Evolutionary conservation across 2,888 invertebrate genomes (phyloP).

Genomic region (Sinotaia quadrata): DNA sequence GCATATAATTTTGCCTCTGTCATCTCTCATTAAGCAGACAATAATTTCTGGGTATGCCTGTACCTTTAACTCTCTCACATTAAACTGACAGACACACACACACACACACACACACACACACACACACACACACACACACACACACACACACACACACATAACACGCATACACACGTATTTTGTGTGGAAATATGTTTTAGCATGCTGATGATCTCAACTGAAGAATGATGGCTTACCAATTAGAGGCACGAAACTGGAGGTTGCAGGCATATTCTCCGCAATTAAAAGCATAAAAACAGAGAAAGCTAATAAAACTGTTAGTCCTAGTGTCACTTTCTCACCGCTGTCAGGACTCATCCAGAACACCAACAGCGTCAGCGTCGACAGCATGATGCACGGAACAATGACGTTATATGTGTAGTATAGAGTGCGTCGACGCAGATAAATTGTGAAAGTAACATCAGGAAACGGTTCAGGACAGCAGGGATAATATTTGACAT

Average conservation of each 20-base stretch:
- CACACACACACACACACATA: background rate
- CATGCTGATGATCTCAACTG: no score
- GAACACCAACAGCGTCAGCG: conserved; percentile 72
- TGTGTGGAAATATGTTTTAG: no score
- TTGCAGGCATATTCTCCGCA: conserved; percentile 74
- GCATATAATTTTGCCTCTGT: no score
- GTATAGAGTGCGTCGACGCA: conserved; percentile 73
- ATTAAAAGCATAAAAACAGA: conserved; percentile 73
- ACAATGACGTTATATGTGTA: conserved; percentile 71
- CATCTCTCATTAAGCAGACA: no score
- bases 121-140: conserved; percentile 10
- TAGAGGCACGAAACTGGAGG: conserved; percentile 73
- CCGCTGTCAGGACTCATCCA: conserved; percentile 73
- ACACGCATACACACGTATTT: background rate
- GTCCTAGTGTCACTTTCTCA: conserved; percentile 71
- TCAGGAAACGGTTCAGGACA: conserved; percentile 70
- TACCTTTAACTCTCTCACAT: background rate
- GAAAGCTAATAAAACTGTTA: conserved; percentile 72
- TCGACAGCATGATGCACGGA: conserved; percentile 73
- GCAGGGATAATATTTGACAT: conserved; percentile 68
- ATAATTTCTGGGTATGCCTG: background rate
- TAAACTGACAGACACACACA: background rate
- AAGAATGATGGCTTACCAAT: conserved; percentile 73
- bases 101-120: background rate
- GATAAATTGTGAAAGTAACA: conserved; percentile 74